Evolutionary conservation across 1,140 invertebrate genomes (phyloP).

Genomic region (Idris sp.): DNA sequence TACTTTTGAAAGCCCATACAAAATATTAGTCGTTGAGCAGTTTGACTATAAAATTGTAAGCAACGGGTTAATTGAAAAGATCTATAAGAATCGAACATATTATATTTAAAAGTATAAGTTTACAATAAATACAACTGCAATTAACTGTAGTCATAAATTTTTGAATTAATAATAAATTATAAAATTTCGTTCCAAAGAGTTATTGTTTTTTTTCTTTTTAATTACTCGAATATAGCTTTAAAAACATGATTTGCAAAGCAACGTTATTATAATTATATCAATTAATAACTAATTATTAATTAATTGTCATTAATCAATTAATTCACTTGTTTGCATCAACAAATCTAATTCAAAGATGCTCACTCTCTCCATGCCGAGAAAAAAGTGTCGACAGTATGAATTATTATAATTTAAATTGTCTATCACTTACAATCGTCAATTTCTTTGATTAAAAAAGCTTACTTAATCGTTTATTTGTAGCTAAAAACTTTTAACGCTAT

Average conservation of each 20-base stretch:
- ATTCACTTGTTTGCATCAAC: neutral
- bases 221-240: too few species aligned
- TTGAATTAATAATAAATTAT: constrained; percentile 24
- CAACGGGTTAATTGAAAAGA: constrained; percentile 6
- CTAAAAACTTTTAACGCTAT: constrained; percentile 40
- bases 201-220: too few species aligned
- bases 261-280: too few species aligned
- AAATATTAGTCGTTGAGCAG: too few species aligned
- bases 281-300: constrained; percentile 6
- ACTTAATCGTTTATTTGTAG: constrained; percentile 24
- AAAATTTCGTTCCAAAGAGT: constrained; percentile 9
- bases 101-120: constrained; percentile 34
- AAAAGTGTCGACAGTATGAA: neutral
- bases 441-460: constrained; percentile 36
- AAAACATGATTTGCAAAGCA: too few species aligned
- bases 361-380: neutral
- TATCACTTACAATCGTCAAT: constrained; percentile 29
- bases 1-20: constrained; percentile 14
- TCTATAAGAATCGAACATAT: constrained; percentile 10
- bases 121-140: constrained; percentile 33
- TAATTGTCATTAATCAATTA: neutral
- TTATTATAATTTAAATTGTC: constrained; percentile 2
- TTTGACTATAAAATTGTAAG: neutral
- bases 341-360: constrained; percentile 6
- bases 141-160: constrained; percentile 27